phyloP scores from a whole-genome alignment of 2,113 vertebrate genomes.

The Piaya cayana region DNA sequence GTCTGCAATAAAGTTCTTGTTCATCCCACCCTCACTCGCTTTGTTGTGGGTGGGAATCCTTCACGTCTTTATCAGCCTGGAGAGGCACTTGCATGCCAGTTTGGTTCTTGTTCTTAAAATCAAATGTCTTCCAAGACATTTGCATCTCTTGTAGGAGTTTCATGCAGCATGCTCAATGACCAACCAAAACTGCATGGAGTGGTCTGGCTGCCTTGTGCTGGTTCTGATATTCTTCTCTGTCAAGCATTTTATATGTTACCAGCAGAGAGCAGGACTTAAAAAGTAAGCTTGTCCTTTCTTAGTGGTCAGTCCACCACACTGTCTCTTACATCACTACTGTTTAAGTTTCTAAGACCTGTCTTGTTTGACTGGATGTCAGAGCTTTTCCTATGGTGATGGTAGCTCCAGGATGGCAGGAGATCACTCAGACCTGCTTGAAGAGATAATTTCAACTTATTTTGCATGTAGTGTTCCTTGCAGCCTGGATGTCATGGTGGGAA shows the following conservation, averaged over 20 bases:
- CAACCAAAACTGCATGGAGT: slow-evolving; percentile 21
- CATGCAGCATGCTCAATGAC: slow-evolving; percentile 7
- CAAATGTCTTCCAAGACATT: background rate
- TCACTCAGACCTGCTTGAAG: background rate
- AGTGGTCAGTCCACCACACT: background rate
- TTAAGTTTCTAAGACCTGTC: background rate
- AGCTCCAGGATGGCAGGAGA: background rate
- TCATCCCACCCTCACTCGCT: slow-evolving; percentile 26
- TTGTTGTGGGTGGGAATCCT: background rate
- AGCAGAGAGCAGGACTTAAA: background rate
- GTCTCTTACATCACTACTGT: background rate
- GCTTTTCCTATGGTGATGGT: background rate
- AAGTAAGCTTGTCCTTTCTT: background rate
- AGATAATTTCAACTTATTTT: background rate
- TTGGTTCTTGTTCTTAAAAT: background rate
- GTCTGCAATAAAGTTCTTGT: slow-evolving; percentile 6
- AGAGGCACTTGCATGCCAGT: slow-evolving; percentile 56
- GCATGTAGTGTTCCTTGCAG: slow-evolving; percentile 48
- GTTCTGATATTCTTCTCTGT: background rate
- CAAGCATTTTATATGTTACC: background rate
- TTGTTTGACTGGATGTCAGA: background rate
- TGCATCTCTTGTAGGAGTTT: background rate
- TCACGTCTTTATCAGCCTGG: background rate
- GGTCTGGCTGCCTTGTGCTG: background rate
- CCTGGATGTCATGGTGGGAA: background rate